These are phyloP conservation scores for Oncopeltus fasciatus DNA, from an alignment of 1,140 invertebrate species.

Conservation along the genomic window DNA sequence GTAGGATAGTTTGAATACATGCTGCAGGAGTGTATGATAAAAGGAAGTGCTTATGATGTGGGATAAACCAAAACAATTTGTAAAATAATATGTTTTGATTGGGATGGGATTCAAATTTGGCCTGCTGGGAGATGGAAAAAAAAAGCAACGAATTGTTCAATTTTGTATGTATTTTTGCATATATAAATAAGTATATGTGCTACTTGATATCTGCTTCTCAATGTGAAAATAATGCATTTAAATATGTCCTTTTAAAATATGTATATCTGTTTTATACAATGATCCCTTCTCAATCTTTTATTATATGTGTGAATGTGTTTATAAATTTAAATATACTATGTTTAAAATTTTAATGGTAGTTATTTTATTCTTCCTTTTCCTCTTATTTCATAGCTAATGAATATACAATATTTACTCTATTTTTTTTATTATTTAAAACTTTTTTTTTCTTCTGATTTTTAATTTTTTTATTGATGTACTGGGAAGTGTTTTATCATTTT, in stretches of 20 bases:
- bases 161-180: slow-evolving; percentile 10
- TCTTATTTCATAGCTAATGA: too few species aligned
- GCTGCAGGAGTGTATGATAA: slow-evolving; percentile 12
- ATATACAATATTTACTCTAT: too few species aligned
- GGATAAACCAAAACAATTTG: slow-evolving; percentile 10
- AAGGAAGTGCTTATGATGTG: slow-evolving; percentile 2
- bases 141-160: slow-evolving; percentile 11
- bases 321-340: slow-evolving; percentile 13
- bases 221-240: slow-evolving; percentile 7
- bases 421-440: too few species aligned
- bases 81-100: slow-evolving; percentile 11
- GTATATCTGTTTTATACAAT: slow-evolving; percentile 9
- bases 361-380: background rate
- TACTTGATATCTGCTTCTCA: background rate
- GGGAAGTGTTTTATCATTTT: too few species aligned
- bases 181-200: too few species aligned
- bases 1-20: slow-evolving; percentile 7
- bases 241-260: background rate
- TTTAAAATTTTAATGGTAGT: slow-evolving; percentile 5
- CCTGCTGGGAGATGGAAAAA: background rate
- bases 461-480: too few species aligned
- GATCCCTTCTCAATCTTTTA: slow-evolving; percentile 13
- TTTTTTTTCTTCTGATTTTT: too few species aligned
- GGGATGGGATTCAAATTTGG: slow-evolving; percentile 7
- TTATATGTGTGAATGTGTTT: slow-evolving; percentile 15